Percentiles rank a stretch among this genome's conserved stretches.
Evolutionary conservation across 1,140 invertebrate species (phyloP).

Genomic region (Brachionus paranguensis): DNA sequence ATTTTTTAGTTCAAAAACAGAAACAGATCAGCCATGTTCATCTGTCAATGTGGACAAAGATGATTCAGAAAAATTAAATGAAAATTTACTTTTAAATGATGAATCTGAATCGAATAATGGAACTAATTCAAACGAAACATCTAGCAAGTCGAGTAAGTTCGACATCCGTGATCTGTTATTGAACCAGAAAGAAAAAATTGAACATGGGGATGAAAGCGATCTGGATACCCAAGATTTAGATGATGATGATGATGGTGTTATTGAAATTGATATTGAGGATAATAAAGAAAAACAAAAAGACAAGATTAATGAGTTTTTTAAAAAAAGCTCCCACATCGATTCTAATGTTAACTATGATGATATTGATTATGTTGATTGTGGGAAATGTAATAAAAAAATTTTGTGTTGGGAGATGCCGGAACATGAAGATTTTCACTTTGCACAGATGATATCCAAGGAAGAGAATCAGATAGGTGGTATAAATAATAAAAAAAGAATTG

Average conservation of each 20-base stretch:
- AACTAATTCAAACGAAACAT: background rate
- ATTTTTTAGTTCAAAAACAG: background rate
- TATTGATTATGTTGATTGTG: slow-evolving; percentile 46
- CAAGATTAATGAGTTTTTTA: background rate
- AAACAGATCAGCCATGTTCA: background rate
- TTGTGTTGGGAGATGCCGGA: slow-evolving; percentile 54
- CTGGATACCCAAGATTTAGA: background rate
- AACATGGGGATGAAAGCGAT: background rate
- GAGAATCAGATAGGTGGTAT: background rate
- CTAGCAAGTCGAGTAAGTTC: background rate
- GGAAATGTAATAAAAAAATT: slow-evolving; percentile 50
- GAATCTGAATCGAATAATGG: background rate
- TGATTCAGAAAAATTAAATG: background rate
- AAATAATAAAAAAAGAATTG: slow-evolving; percentile 1
- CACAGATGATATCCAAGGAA: slow-evolving; percentile 41
- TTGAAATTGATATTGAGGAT: background rate
- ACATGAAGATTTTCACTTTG: slow-evolving; percentile 56
- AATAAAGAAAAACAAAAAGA: background rate
- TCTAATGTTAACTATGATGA: slow-evolving; percentile 40
- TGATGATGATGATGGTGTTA: background rate
- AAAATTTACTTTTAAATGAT: background rate
- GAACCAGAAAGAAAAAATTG: background rate
- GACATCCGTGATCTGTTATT: background rate
- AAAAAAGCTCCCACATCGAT: background rate
- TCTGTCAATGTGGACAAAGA: background rate